These are phyloP conservation scores for Miniopterus natalensis DNA, from an alignment of 2,113 vertebrate genomes.

Conservation along the genomic window DNA sequence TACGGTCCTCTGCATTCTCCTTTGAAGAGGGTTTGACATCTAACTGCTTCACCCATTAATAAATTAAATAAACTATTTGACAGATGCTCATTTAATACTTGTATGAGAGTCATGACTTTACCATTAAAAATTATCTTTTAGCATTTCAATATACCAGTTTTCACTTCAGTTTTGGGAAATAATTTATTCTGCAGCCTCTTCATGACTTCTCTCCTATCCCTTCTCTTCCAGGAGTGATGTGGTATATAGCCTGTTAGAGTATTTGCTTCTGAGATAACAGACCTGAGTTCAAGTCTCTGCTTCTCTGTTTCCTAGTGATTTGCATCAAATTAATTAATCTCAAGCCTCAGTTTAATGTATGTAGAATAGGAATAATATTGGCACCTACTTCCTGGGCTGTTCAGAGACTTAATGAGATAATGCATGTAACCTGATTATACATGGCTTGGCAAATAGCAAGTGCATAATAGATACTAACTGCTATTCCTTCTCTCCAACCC, in stretches of 20 bases:
- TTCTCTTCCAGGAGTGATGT: neutral
- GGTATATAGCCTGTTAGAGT: neutral
- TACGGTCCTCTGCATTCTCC: neutral
- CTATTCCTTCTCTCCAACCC: neutral
- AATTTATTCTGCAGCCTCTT: neutral
- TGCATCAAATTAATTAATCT: neutral
- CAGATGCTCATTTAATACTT: neutral
- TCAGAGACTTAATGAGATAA: neutral
- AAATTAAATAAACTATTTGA: neutral
- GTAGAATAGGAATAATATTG: neutral
- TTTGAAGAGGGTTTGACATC: neutral
- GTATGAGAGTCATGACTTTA: neutral
- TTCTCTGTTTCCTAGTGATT: neutral
- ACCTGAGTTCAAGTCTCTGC: neutral
- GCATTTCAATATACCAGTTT: slow-evolving; percentile 8
- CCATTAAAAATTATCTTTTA: neutral
- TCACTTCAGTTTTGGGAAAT: neutral
- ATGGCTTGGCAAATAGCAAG: neutral
- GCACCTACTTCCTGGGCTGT: neutral
- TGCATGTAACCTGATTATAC: neutral
- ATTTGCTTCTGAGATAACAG: neutral
- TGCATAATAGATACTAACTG: neutral
- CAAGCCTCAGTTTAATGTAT: neutral
- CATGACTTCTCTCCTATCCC: neutral
- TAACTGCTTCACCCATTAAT: neutral